These are phyloP conservation scores for Metellina segmentata DNA, from an alignment of 2,888 invertebrate genomes.

Conservation along the genomic window DNA sequence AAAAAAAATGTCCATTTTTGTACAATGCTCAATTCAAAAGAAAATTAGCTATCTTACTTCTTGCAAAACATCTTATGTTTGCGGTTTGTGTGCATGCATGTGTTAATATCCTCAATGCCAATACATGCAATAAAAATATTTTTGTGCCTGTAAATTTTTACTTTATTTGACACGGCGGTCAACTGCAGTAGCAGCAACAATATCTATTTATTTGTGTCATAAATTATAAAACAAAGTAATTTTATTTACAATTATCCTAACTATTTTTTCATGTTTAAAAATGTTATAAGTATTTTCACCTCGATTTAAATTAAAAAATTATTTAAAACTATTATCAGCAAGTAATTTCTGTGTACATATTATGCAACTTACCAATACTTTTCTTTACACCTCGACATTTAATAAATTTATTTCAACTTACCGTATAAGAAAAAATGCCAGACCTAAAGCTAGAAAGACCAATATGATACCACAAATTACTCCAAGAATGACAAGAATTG, in stretches of 20 bases:
- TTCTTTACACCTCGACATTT: constrained; percentile 82
- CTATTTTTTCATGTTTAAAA: neutral
- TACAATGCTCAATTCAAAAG: too few relatives aligned
- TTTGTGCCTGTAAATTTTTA: too few relatives aligned
- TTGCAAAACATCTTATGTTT: too few relatives aligned
- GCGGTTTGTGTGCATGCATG: too few relatives aligned
- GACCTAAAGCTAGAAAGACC: constrained; percentile 85
- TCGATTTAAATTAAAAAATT: too few relatives aligned
- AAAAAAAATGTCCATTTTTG: too few relatives aligned
- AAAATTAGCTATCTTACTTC: too few relatives aligned
- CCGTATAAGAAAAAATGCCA: constrained; percentile 85
- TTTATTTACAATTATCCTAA: neutral
- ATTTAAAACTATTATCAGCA: too few relatives aligned
- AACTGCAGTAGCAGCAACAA: neutral
- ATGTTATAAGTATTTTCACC: too few relatives aligned
- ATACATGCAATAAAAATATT: too few relatives aligned
- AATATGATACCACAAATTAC: constrained; percentile 86
- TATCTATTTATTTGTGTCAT: neutral
- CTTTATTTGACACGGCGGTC: too few relatives aligned
- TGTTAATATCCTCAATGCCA: too few relatives aligned
- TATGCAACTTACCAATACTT: constrained; percentile 83
- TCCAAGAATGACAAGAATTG: constrained; percentile 83
- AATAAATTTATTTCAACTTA: constrained; percentile 81
- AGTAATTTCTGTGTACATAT: neutral
- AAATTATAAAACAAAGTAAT: neutral